Conservation (phyloP, 2,113 vertebrate species). For the Marmota monax region DNA sequence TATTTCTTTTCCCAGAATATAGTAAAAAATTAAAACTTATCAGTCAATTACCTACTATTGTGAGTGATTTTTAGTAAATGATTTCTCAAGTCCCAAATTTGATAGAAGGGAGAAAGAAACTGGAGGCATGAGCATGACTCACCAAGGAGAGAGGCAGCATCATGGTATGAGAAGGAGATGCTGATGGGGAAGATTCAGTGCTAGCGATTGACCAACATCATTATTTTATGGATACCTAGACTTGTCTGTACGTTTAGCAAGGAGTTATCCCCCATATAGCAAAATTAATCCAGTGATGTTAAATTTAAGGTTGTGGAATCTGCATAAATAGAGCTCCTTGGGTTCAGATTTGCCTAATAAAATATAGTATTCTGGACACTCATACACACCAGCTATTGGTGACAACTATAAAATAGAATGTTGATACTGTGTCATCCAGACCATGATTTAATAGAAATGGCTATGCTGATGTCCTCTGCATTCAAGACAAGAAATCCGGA, state of each 20-base stretch:
- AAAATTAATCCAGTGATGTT: not conserved
- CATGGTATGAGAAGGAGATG: not conserved
- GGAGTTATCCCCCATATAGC: not conserved
- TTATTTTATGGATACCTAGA: not conserved
- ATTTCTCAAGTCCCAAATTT: constrained; percentile 38
- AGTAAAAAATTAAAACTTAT: not conserved
- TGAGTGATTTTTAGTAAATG: constrained; percentile 55
- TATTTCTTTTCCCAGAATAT: constrained; percentile 39
- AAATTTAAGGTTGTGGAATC: not conserved
- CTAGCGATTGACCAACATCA: not conserved
- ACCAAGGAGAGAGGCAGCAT: not conserved
- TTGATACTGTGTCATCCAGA: not conserved
- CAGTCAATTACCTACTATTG: constrained; percentile 8
- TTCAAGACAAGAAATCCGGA: not conserved
- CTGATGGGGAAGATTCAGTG: too few species aligned
- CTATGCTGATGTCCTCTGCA: not conserved
- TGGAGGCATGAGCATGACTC: not conserved
- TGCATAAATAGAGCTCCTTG: not conserved
- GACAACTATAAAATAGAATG: not conserved
- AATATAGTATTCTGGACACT: not conserved
- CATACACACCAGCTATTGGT: not conserved
- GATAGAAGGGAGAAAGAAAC: not conserved
- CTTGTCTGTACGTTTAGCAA: not conserved
- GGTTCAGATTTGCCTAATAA: not conserved
- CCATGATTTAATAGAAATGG: not conserved